These are phyloP conservation scores for Beris chalybata DNA, from an alignment of 2,888 invertebrate genomes.

Conservation along the genomic window DNA sequence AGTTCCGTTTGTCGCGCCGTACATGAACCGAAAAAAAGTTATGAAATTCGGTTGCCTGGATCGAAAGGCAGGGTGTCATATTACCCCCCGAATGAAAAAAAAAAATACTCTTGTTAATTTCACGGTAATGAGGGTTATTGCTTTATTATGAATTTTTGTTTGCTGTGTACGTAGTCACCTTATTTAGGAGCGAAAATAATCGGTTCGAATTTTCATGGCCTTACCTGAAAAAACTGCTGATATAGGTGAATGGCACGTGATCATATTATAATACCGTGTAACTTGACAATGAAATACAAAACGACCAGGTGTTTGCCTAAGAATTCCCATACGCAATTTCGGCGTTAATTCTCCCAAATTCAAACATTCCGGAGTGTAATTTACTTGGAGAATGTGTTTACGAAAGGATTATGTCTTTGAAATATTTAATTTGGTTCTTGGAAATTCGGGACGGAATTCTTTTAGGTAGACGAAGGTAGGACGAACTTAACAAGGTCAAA, in stretches of 20 bases:
- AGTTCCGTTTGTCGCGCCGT: slow-evolving; percentile 3
- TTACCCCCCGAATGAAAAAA: slow-evolving; percentile 18
- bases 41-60: slow-evolving; percentile 4
- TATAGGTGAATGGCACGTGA: slow-evolving; percentile 25
- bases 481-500: no score
- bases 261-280: slow-evolving; percentile 21
- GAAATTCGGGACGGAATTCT: no score
- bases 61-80: slow-evolving; percentile 6
- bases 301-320: slow-evolving; percentile 27
- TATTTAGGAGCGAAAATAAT: no score
- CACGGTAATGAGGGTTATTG: slow-evolving; percentile 16
- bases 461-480: no score
- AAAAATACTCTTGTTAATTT: slow-evolving; percentile 14
- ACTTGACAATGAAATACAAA: slow-evolving; percentile 28
- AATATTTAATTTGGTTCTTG: no score
- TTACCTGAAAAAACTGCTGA: not conserved
- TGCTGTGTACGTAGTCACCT: slow-evolving; percentile 4
- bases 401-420: slow-evolving; percentile 14
- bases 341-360: slow-evolving; percentile 8
- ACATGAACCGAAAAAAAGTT: slow-evolving; percentile 8
- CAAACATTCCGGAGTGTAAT: slow-evolving; percentile 16
- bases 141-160: slow-evolving; percentile 4
- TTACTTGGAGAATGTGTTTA: slow-evolving; percentile 1
- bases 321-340: slow-evolving; percentile 23
- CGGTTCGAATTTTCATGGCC: no score